phyloP scores from a whole-genome alignment of 1,140 invertebrate genomes.

The Drosophila repletoides region DNA sequence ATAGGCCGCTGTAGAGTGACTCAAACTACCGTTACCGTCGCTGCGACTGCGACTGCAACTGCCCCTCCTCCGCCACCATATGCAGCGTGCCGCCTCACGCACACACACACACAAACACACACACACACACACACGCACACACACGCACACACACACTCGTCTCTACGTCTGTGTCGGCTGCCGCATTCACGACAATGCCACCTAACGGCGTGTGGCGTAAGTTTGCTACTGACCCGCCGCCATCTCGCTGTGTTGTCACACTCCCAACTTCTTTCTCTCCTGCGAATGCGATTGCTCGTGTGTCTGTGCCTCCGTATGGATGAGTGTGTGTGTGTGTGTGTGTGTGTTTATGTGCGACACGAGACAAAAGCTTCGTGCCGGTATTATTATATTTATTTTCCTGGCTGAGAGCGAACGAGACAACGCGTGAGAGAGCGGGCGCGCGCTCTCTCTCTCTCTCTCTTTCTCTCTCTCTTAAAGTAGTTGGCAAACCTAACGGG shows the following conservation, averaged over 20 bases:
- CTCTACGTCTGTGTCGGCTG: constrained; percentile 46
- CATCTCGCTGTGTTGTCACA: constrained; percentile 43
- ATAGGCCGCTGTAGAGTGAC: constrained; percentile 25
- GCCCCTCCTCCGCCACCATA: constrained; percentile 14
- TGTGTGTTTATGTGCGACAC: constrained; percentile 8
- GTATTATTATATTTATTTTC: constrained; percentile 29
- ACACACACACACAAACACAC: too few species aligned
- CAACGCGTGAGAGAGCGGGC: constrained; percentile 23
- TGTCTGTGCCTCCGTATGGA: not conserved
- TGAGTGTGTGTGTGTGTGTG: constrained; percentile 1
- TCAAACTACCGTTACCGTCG: constrained; percentile 32
- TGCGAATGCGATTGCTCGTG: constrained; percentile 15
- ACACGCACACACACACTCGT: constrained; percentile 30
- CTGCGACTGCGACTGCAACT: constrained; percentile 30
- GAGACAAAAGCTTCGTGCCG: constrained; percentile 41
- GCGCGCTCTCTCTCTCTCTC: constrained; percentile 12
- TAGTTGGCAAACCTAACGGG: not conserved
- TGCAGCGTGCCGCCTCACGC: constrained; percentile 22
- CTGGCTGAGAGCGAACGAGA: constrained; percentile 23
- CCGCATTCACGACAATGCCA: constrained; percentile 67
- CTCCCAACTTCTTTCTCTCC: constrained; percentile 46
- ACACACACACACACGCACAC: constrained; percentile 27
- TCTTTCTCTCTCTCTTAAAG: constrained; percentile 2
- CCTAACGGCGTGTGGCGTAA: constrained; percentile 74
- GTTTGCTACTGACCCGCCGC: constrained; percentile 70